Evolutionary conservation across 2,888 invertebrate species (phyloP).

Genomic region (Melanargia galathea): DNA sequence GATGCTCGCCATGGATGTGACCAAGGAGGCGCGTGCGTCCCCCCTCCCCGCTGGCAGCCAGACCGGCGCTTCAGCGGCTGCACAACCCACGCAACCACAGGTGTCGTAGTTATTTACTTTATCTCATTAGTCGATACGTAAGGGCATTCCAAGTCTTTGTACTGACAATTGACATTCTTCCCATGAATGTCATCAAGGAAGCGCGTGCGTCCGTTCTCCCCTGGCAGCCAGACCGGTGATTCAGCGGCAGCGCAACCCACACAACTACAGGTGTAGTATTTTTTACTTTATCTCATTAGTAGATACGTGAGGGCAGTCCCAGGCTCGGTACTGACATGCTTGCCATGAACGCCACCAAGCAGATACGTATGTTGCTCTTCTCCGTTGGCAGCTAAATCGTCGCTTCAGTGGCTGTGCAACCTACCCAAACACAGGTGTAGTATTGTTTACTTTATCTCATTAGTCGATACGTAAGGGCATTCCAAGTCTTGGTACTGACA

Average conservation of each 20-base stretch:
- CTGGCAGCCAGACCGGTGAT: slow-evolving; percentile 56
- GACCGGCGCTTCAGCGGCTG: slow-evolving; percentile 51
- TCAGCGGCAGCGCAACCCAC: slow-evolving; percentile 55
- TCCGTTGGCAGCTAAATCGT: slow-evolving; percentile 63
- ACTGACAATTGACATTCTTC: slow-evolving; percentile 85
- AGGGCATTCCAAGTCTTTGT: slow-evolving; percentile 65
- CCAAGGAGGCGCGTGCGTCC: slow-evolving; percentile 84
- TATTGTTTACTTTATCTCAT: not conserved
- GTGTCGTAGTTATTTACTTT: slow-evolving; percentile 41
- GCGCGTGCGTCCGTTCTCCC: slow-evolving; percentile 73
- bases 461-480: slow-evolving; percentile 49
- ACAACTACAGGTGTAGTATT: slow-evolving; percentile 63
- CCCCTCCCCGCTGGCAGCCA: slow-evolving; percentile 68
- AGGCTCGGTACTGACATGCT: slow-evolving; percentile 79
- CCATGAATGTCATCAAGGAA: slow-evolving; percentile 94
- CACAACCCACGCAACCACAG: slow-evolving; percentile 67
- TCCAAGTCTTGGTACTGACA: slow-evolving; percentile 66
- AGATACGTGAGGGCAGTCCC: slow-evolving; percentile 60
- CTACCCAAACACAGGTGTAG: slow-evolving; percentile 67
- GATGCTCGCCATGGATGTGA: slow-evolving; percentile 94
- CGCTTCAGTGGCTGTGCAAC: slow-evolving; percentile 53
- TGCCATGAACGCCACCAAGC: slow-evolving; percentile 95
- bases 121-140: not conserved
- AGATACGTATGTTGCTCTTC: slow-evolving; percentile 76
- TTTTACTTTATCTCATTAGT: not conserved